A percentile compares a stretch with the other conserved stretches of the same genome.
Conservation (phyloP, 2,113 vertebrate species). For the Dicaeum eximium region DNA sequence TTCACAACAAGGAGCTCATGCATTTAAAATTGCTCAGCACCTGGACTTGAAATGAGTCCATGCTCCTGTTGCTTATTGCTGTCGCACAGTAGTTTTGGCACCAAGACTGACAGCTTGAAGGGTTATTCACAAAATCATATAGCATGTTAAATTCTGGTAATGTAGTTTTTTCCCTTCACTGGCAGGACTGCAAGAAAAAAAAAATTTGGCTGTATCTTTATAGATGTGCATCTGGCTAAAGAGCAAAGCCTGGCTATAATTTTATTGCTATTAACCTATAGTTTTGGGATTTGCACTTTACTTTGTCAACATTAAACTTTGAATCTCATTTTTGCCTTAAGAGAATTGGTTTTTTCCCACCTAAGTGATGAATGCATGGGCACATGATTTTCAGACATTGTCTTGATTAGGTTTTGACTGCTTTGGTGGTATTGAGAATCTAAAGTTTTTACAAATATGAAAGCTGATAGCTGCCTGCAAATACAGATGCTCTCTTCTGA, state of each 20-base stretch:
- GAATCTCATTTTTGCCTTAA: background rate
- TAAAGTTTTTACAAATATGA: background rate
- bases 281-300: background rate
- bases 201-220: conserved; percentile 31
- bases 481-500: background rate
- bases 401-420: background rate
- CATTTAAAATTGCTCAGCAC: conserved; percentile 69
- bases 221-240: conserved; percentile 51
- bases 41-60: conserved; percentile 71
- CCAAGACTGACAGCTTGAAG: conserved; percentile 63
- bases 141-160: conserved; percentile 59
- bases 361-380: background rate
- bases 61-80: conserved; percentile 58
- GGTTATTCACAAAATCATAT: conserved; percentile 67
- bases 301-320: background rate
- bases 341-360: background rate
- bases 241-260: background rate
- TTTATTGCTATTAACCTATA: conserved; percentile 41
- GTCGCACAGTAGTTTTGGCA: conserved; percentile 52
- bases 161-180: background rate
- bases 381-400: background rate
- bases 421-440: background rate
- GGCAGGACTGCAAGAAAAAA: conserved; percentile 45
- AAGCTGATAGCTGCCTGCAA: background rate
- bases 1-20: conserved; percentile 70